phyloP scores from a whole-genome alignment of 1,140 invertebrate genomes.

The Cyphomyrmex costatus region DNA sequence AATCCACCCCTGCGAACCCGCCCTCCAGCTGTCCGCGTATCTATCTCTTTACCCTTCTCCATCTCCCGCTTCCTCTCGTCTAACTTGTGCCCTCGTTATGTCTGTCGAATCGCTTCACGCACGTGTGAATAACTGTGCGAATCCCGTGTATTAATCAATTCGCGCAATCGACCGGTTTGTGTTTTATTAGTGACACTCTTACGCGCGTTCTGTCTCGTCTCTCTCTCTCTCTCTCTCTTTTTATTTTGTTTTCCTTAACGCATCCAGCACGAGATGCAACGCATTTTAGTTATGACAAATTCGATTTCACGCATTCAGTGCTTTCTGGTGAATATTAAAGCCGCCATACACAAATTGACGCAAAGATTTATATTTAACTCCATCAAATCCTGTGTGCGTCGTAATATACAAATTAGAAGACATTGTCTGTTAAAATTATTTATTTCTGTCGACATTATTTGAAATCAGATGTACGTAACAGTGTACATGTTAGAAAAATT shows the following conservation, averaged over 20 bases:
- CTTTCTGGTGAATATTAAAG: too few species aligned
- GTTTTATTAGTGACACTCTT: conserved; percentile 55
- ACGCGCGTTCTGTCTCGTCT: neutral
- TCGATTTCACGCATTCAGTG: too few species aligned
- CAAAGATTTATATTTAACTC: too few species aligned
- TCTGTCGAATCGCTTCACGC: conserved; percentile 26
- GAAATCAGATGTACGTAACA: too few species aligned
- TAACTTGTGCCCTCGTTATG: conserved; percentile 47
- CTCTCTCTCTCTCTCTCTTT: neutral
- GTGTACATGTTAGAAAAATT: too few species aligned
- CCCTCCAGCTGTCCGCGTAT: conserved; percentile 48
- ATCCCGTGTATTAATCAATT: conserved; percentile 21
- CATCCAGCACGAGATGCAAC: neutral
- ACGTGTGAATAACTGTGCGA: conserved; percentile 22
- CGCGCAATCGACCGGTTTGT: conserved; percentile 59
- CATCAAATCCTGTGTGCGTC: too few species aligned
- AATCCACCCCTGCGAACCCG: conserved; percentile 65
- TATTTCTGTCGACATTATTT: too few species aligned
- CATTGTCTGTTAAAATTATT: too few species aligned
- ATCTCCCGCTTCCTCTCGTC: conserved; percentile 10
- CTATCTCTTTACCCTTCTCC: conserved; percentile 37
- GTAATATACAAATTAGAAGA: too few species aligned
- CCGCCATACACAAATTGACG: too few species aligned
- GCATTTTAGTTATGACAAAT: too few species aligned
- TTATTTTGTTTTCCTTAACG: neutral